Evolutionary conservation across 1,140 invertebrate genomes (phyloP).

Genomic region (Macrobrachium nipponense): DNA sequence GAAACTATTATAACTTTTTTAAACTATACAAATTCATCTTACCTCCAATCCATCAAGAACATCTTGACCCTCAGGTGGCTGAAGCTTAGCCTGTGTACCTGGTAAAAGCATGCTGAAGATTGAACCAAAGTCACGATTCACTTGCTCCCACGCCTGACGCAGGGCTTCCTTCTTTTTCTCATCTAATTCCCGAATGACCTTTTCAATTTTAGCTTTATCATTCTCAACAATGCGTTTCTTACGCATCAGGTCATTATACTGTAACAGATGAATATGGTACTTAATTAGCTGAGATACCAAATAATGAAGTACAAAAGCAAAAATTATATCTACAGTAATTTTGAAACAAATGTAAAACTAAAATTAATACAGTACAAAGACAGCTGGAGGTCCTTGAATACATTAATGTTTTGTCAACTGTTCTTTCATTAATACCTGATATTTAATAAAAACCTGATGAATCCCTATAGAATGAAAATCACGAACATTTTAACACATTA

Average conservation of each 20-base stretch:
- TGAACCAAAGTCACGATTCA: slow-evolving; percentile 91
- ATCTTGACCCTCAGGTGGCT: slow-evolving; percentile 78
- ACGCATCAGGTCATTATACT: slow-evolving; percentile 83
- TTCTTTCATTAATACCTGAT: too few species aligned
- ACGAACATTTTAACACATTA: neutral
- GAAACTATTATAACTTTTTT: too few species aligned
- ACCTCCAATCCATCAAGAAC: slow-evolving; percentile 91
- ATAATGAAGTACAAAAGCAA: slow-evolving; percentile 3
- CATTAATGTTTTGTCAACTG: too few species aligned
- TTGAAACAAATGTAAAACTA: neutral
- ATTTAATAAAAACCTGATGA: neutral
- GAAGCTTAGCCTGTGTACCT: slow-evolving; percentile 87
- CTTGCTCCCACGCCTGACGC: slow-evolving; percentile 82
- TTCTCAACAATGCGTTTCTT: slow-evolving; percentile 87
- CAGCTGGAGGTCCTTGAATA: too few species aligned
- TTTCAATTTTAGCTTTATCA: slow-evolving; percentile 85
- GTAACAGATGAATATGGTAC: slow-evolving; percentile 44
- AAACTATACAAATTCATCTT: slow-evolving; percentile 57
- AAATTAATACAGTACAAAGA: too few species aligned
- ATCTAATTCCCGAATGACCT: slow-evolving; percentile 89
- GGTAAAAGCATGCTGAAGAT: slow-evolving; percentile 94
- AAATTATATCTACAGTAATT: neutral
- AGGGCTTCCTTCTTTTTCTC: slow-evolving; percentile 88
- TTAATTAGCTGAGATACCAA: neutral
- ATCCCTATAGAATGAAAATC: slow-evolving; percentile 3